Percentiles rank a stretch among this genome's conserved stretches.
Conservation (phyloP, 2,888 invertebrate genomes). For the Dilophus febrilis region DNA sequence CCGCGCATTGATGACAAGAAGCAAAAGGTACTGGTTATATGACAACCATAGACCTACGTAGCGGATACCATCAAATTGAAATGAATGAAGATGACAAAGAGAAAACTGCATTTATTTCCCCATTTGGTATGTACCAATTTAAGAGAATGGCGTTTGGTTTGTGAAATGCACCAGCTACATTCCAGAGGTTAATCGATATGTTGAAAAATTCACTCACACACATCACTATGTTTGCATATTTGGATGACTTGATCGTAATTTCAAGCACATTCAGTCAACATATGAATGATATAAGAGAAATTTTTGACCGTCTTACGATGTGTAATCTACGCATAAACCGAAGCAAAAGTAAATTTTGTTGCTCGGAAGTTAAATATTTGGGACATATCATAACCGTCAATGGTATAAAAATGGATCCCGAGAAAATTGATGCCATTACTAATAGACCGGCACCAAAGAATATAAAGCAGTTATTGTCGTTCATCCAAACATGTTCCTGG, state of each 20-base stretch:
- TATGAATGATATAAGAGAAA: slow-evolving; percentile 14
- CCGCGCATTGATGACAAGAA: slow-evolving; percentile 24
- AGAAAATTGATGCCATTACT: slow-evolving; percentile 15
- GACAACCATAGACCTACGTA: slow-evolving; percentile 20
- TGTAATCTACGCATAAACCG: slow-evolving; percentile 15
- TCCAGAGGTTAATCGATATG: slow-evolving; percentile 9
- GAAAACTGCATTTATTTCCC: slow-evolving; percentile 20
- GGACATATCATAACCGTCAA: slow-evolving; percentile 17
- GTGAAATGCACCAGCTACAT: slow-evolving; percentile 18
- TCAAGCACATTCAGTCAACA: slow-evolving; percentile 15
- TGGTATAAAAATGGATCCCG: slow-evolving; percentile 16
- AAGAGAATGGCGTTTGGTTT: slow-evolving; percentile 21
- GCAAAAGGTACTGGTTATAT: slow-evolving; percentile 16
- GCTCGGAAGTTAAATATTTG: slow-evolving; percentile 14
- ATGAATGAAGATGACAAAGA: slow-evolving; percentile 15
- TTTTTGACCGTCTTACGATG: slow-evolving; percentile 13
- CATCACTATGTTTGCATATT: slow-evolving; percentile 12
- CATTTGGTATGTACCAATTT: slow-evolving; percentile 19
- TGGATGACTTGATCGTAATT: slow-evolving; percentile 17
- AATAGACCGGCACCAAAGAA: slow-evolving; percentile 13
- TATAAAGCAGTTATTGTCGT: slow-evolving; percentile 12
- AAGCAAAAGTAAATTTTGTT: slow-evolving; percentile 13
- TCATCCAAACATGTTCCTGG: too few relatives aligned
- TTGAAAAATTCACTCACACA: not conserved
- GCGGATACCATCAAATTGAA: slow-evolving; percentile 24